Evolutionary conservation across 1,140 invertebrate genomes (phyloP).

Genomic region (Pogonomyrmex barbatus): DNA sequence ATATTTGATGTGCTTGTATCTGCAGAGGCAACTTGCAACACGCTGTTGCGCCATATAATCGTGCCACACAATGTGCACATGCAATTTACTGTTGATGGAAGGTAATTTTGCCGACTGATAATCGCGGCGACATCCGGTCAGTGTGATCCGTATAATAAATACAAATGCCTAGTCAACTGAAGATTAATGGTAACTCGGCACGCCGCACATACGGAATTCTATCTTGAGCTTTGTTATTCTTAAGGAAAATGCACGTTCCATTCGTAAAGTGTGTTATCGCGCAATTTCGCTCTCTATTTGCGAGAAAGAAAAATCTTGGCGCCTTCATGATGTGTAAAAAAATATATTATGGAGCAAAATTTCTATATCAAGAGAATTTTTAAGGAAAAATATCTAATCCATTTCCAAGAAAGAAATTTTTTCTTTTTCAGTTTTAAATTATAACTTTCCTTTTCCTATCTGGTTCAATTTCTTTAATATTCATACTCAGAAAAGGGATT

Average conservation of each 20-base stretch:
- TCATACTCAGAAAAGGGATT: no score
- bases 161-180: conserved; percentile 62
- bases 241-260: conserved; percentile 18
- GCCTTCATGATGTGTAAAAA: conserved; percentile 8
- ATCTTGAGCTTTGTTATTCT: conserved; percentile 3
- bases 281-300: conserved; percentile 21
- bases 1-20: not conserved
- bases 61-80: conserved; percentile 45
- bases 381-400: not conserved
- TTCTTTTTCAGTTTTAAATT: no score
- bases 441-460: no score
- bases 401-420: no score
- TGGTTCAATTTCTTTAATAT: no score
- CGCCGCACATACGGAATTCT: conserved; percentile 38
- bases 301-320: conserved; percentile 1
- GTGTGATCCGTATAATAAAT: conserved; percentile 75
- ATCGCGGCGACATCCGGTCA: conserved; percentile 71
- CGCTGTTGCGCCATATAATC: conserved; percentile 58
- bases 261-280: conserved; percentile 24
- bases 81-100: conserved; percentile 76
- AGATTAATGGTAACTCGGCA: conserved; percentile 67
- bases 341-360: not conserved
- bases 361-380: conserved; percentile 1
- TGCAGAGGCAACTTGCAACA: conserved; percentile 60
- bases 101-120: conserved; percentile 75